Evolutionary conservation across 2,113 vertebrate genomes (phyloP), one percentile per base, ranked within the genome.

Genomic region (Mirza zaza): DNA sequence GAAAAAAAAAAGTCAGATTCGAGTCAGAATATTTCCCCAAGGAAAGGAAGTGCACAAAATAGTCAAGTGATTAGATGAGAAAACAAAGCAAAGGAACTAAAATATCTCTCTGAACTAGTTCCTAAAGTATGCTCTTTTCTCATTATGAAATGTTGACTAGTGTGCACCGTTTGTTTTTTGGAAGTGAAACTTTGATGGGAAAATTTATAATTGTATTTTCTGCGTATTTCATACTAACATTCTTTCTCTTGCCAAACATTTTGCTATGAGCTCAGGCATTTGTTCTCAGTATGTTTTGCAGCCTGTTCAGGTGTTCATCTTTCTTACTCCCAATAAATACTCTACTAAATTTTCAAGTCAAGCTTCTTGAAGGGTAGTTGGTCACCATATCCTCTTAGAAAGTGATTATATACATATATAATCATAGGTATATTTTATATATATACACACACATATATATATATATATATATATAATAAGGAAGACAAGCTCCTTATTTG

Each of bases 11-110:
- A 52, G 59, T 48, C 55, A 82, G 34, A 93, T 96, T 82, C 45
- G 67, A 87, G 95, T 93, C 73, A 79, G 55, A 84, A 36, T 83
- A 63, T 94, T 79, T 95, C 67, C 55, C 95, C 18, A 95, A 90
- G 82, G 84, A 77, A 68, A 85, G 63, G 63, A 97, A 95, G 57
- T 94, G 14, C 50, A 96, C 77, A 93, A 95, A 95, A 89, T 83
- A 65, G 73, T 94, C 91, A 97, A 87, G 79, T 82, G 61, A 97
- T 85, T 96, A 92, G 80, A 77, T 95, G 77, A 91, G 80, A 97
- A 96, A 95, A 85, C 75, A 93, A 94, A 96, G 13, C 39, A 86
- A 91, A 27, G 29, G 17, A 70, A 94, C 71, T 87, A 84, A 97
- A 96, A 89, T 83, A 68, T 71, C 61, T 89, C 57, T 42, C 39